Conservation (phyloP, 2,113 vertebrate species). For the Promerops cafer region DNA sequence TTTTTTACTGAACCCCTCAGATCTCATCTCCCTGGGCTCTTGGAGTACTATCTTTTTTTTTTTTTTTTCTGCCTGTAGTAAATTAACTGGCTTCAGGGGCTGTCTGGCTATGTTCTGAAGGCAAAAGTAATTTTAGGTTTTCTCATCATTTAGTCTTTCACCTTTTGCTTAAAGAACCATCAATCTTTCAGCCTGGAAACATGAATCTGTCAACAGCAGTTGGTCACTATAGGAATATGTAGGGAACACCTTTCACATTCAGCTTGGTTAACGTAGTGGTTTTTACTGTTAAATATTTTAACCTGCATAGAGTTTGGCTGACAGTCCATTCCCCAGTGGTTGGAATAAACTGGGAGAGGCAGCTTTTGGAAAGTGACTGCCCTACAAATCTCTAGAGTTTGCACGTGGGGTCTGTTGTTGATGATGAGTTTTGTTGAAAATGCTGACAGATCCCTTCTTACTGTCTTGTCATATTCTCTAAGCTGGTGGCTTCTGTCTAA, state of each 20-base stretch:
- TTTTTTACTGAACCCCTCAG: not conserved
- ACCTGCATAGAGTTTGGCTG: not conserved
- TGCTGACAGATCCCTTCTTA: not conserved
- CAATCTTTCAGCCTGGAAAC: not conserved
- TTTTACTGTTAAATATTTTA: not conserved
- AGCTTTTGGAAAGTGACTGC: not conserved
- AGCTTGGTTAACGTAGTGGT: fast-evolving
- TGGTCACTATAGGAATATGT: not conserved
- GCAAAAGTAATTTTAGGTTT: not conserved
- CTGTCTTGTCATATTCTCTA: not conserved
- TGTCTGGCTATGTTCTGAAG: not conserved
- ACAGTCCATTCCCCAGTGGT: not conserved
- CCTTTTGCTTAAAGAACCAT: not conserved
- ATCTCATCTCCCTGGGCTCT: not conserved
- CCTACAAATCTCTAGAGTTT: not conserved
- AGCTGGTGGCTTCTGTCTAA: not conserved
- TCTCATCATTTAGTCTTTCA: not conserved
- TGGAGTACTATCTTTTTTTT: not conserved
- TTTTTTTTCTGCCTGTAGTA: not conserved
- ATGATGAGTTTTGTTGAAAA: not conserved
- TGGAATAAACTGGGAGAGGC: not conserved
- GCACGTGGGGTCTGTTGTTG: not conserved
- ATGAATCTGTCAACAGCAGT: not conserved
- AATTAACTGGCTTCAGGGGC: not conserved
- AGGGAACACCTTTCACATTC: not conserved